A percentile compares a stretch with the other conserved stretches of the same genome.
Conservation (phyloP, 1,140 invertebrate genomes). For the Drosophila persimilis region DNA sequence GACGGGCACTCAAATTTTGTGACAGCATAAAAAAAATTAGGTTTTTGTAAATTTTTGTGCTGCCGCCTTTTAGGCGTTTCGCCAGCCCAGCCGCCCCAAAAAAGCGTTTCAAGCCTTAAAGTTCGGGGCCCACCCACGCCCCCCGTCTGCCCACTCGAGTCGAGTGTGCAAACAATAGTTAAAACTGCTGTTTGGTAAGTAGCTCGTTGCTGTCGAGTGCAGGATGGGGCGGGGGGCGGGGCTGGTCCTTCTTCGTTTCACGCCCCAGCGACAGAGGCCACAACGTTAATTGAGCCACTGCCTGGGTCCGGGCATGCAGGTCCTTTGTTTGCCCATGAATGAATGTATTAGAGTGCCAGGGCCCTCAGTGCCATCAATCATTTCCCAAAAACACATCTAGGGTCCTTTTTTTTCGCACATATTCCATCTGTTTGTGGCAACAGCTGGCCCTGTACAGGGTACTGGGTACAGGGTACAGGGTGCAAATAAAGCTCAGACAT, state of each 20-base stretch:
- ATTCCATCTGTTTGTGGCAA: too few relatives aligned
- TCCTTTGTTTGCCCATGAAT: slow-evolving; percentile 26
- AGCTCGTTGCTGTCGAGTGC: slow-evolving; percentile 32
- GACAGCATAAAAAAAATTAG: slow-evolving; percentile 78
- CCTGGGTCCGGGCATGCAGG: slow-evolving; percentile 18
- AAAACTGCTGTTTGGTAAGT: slow-evolving; percentile 79
- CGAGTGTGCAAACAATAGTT: slow-evolving; percentile 79
- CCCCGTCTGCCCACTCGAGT: slow-evolving; percentile 17
- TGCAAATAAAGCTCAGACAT: slow-evolving; percentile 78
- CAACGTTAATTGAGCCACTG: slow-evolving; percentile 75
- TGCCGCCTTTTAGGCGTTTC: slow-evolving; percentile 69
- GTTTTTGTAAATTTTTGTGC: slow-evolving; percentile 43
- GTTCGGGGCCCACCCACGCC: slow-evolving; percentile 29
- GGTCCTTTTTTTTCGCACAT: too few relatives aligned
- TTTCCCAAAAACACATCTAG: too few relatives aligned
- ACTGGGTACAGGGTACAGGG: too few relatives aligned
- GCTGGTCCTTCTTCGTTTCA: slow-evolving; percentile 9
- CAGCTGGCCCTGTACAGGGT: too few relatives aligned
- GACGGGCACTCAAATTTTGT: slow-evolving; percentile 46
- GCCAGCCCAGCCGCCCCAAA: too few relatives aligned
- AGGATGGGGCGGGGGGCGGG: too few relatives aligned
- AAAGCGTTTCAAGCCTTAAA: slow-evolving; percentile 61
- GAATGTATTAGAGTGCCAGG: slow-evolving; percentile 16
- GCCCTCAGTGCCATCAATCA: too few relatives aligned
- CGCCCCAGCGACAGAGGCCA: slow-evolving; percentile 19